Conservation (phyloP, 2,113 vertebrate genomes). For the Pelobates fuscus region DNA sequence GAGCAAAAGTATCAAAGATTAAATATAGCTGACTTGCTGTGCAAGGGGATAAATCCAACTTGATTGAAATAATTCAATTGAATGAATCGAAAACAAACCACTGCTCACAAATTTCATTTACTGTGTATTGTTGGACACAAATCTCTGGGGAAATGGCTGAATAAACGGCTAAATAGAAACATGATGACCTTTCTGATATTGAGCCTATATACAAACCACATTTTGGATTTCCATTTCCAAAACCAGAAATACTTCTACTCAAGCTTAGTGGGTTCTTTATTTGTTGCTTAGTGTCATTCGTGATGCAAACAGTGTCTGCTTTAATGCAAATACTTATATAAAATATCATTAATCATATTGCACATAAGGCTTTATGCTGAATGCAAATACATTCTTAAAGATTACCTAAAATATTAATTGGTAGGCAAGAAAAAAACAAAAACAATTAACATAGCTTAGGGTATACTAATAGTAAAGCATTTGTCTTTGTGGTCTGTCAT, state of each 20-base stretch:
- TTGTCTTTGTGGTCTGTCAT: too few species aligned
- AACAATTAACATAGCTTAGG: too few species aligned
- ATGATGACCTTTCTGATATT: constrained; percentile 43
- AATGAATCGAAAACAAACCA: constrained; percentile 18
- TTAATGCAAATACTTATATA: too few species aligned
- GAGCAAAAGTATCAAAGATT: not conserved
- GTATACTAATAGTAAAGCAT: too few species aligned
- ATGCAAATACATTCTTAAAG: too few species aligned
- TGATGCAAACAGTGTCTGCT: too few species aligned
- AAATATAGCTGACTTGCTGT: constrained; percentile 1
- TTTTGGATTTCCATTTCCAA: constrained; percentile 29
- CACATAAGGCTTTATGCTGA: too few species aligned
- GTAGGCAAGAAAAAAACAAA: too few species aligned
- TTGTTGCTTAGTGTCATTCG: too few species aligned
- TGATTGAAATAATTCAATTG: constrained; percentile 19
- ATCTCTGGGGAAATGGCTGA: constrained; percentile 1
- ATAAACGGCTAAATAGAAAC: constrained; percentile 17
- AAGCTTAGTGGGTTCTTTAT: not conserved
- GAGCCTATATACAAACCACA: constrained; percentile 35
- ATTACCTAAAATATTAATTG: too few species aligned
- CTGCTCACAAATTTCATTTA: constrained; percentile 14
- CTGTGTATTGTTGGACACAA: constrained; percentile 9
- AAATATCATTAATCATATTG: too few species aligned
- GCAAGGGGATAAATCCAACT: constrained; percentile 31
- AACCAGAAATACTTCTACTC: not conserved